A percentile compares a stretch with the other conserved stretches of the same genome.
These are phyloP conservation scores for Gila orcuttii DNA, from an alignment of 2,113 vertebrate species.

Conservation along the genomic window DNA sequence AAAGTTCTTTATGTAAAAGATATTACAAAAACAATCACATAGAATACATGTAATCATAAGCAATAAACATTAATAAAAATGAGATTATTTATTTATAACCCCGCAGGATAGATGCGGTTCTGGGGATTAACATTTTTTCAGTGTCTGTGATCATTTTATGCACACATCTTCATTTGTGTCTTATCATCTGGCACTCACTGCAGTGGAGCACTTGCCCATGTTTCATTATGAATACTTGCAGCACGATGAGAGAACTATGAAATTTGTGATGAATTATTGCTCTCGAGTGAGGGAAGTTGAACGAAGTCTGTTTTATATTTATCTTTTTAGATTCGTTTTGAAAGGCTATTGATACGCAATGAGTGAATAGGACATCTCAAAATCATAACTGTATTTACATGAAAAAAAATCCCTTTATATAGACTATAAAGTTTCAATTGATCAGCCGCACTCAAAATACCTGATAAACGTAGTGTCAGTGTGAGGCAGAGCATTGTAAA, in stretches of 20 bases:
- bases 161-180: neutral
- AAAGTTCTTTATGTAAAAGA: neutral
- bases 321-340: neutral
- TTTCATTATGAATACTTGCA: slow-evolving; percentile 30
- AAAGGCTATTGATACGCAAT: neutral
- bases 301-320: neutral
- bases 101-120: neutral
- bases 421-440: neutral
- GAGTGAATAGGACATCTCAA: neutral
- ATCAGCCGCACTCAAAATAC: neutral
- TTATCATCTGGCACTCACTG: neutral
- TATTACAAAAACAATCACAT: neutral
- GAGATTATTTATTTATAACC: no score
- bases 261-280: slow-evolving; percentile 40
- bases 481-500: neutral
- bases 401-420: neutral
- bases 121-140: neutral
- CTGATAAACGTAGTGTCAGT: neutral
- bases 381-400: neutral
- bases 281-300: neutral
- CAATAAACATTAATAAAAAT: neutral
- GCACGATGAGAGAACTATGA: slow-evolving; percentile 6
- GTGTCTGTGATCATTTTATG: neutral
- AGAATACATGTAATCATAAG: neutral
- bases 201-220: neutral